Conservation (phyloP, 2,113 vertebrate species). For the Malurus cyaneus region DNA sequence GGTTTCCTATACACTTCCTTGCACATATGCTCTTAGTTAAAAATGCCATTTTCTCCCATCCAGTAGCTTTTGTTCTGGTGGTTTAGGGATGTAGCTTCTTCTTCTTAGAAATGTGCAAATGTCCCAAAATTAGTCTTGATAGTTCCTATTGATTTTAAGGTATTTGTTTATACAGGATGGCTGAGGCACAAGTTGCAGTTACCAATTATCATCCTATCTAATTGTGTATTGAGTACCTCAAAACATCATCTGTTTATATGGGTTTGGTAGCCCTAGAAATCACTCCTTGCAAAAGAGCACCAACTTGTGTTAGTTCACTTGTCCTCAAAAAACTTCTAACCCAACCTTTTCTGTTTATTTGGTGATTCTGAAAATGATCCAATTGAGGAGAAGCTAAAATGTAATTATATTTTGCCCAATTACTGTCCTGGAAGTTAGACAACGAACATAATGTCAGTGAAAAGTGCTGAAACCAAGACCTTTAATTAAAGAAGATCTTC, state of each 20-base stretch:
- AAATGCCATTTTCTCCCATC: background rate
- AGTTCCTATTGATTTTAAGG: background rate
- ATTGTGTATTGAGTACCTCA: background rate
- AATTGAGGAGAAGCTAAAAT: background rate
- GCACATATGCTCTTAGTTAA: background rate
- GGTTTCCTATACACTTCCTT: background rate
- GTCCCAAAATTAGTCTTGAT: background rate
- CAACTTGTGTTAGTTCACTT: background rate
- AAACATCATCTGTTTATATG: background rate
- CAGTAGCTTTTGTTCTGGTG: background rate
- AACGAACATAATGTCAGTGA: background rate
- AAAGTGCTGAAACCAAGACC: background rate
- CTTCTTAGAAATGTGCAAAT: background rate
- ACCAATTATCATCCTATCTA: background rate
- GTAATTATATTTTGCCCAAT: background rate
- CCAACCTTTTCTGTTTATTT: background rate
- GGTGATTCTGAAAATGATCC: background rate
- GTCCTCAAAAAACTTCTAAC: background rate
- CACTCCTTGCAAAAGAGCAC: background rate
- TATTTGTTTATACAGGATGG: background rate
- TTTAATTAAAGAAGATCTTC: background rate
- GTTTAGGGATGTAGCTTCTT: background rate
- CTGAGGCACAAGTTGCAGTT: background rate
- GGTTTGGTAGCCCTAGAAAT: background rate
- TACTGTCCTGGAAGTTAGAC: background rate